phyloP scores from a whole-genome alignment of 1,140 invertebrate species.

The Rhyzopertha dominica region DNA sequence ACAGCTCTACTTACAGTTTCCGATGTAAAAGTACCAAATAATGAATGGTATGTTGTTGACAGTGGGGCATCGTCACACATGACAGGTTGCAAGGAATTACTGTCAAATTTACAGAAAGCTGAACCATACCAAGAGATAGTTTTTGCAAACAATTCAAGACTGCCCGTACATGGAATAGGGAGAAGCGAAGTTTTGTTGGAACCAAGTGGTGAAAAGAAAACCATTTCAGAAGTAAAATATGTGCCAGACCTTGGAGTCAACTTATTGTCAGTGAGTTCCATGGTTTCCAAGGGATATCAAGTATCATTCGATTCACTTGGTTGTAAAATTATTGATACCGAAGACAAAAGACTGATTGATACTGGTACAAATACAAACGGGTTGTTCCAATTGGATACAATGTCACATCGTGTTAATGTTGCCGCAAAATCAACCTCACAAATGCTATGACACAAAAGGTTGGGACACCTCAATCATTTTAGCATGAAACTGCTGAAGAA shows the following conservation, averaged over 20 bases:
- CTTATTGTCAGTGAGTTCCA: too few species aligned
- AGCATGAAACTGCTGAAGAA: constrained; percentile 18
- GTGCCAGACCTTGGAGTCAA: too few species aligned
- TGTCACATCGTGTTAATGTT: constrained; percentile 4
- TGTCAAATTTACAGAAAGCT: background rate
- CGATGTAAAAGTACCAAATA: background rate
- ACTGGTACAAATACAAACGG: constrained; percentile 16
- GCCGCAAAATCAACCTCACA: constrained; percentile 7
- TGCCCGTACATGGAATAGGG: background rate
- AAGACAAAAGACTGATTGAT: constrained; percentile 14
- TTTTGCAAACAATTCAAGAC: background rate
- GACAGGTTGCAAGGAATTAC: background rate
- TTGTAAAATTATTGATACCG: too few species aligned
- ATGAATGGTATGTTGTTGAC: background rate
- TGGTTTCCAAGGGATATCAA: too few species aligned
- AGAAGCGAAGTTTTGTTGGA: too few species aligned
- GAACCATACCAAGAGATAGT: background rate
- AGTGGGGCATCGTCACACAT: background rate
- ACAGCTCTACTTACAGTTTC: background rate
- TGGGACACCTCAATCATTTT: constrained; percentile 22
- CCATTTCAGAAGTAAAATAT: too few species aligned
- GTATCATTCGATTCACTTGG: too few species aligned
- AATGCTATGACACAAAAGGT: constrained; percentile 20
- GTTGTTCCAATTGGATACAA: constrained; percentile 11
- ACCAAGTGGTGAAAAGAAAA: too few species aligned